These are phyloP conservation scores for Todus mexicanus DNA, from an alignment of 2,797 vertebrate genomes.

Conservation along the genomic window DNA sequence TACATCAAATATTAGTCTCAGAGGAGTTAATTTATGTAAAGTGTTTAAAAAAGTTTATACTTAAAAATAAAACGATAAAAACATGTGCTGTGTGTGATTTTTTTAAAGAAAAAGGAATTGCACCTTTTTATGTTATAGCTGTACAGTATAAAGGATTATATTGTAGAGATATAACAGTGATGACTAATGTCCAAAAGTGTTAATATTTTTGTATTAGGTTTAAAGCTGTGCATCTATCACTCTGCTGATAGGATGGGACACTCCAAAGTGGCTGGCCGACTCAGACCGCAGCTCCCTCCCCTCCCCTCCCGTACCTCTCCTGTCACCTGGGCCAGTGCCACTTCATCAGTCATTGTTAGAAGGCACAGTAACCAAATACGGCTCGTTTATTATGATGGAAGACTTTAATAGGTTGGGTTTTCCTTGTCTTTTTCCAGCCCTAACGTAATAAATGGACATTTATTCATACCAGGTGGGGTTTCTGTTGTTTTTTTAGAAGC, in stretches of 20 bases:
- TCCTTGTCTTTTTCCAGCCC: slow-evolving; percentile 61
- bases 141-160: slow-evolving; percentile 84
- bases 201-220: slow-evolving; percentile 84
- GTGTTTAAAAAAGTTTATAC: slow-evolving; percentile 97
- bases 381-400: slow-evolving; percentile 59
- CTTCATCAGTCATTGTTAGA: slow-evolving; percentile 59
- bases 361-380: slow-evolving; percentile 60
- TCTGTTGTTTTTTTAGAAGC: slow-evolving; percentile 51
- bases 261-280: slow-evolving; percentile 59
- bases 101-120: slow-evolving; percentile 77
- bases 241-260: slow-evolving; percentile 64
- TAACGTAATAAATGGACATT: slow-evolving; percentile 47
- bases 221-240: slow-evolving; percentile 73
- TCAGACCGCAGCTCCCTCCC: slow-evolving; percentile 41
- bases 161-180: slow-evolving; percentile 83
- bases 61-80: slow-evolving; percentile 98
- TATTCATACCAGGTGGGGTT: slow-evolving; percentile 55
- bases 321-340: slow-evolving; percentile 51
- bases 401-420: slow-evolving; percentile 48
- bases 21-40: slow-evolving; percentile 99
- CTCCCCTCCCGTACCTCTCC: slow-evolving; percentile 17
- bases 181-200: slow-evolving; percentile 80
- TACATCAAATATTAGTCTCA: slow-evolving; percentile 98
- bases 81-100: slow-evolving; percentile 83
- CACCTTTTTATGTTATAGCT: slow-evolving; percentile 83